A percentile compares a stretch with the other conserved stretches of the same genome.
Evolutionary conservation across 2,113 vertebrate genomes (phyloP).

Genomic region (Peromyscus leucopus): DNA sequence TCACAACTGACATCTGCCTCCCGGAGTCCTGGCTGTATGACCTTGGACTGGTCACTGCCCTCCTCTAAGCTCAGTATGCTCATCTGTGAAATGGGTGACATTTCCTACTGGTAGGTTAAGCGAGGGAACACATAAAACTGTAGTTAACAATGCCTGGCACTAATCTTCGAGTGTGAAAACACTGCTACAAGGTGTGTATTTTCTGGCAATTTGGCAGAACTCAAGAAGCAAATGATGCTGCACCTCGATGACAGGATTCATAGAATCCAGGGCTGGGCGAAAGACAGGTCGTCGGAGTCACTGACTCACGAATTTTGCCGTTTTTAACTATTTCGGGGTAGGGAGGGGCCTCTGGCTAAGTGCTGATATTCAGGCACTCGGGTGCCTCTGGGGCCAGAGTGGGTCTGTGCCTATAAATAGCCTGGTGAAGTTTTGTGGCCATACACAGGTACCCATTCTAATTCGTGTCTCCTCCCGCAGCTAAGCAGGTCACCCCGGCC

Average conservation of each 20-base stretch:
- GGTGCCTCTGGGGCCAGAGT: not conserved
- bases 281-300: conserved; percentile 65
- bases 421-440: conserved; percentile 43
- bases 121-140: not conserved
- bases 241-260: conserved; percentile 66
- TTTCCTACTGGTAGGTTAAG: not conserved
- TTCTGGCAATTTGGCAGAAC: conserved; percentile 60
- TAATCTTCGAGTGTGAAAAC: not conserved
- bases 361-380: not conserved
- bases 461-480: not conserved
- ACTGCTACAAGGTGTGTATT: not conserved
- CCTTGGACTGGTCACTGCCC: conserved; percentile 68
- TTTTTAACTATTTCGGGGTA: conserved; percentile 74
- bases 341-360: conserved; percentile 51
- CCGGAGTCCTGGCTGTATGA: not conserved
- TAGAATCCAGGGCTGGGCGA: conserved; percentile 42
- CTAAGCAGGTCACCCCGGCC: not conserved
- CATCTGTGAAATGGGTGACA: conserved; percentile 73
- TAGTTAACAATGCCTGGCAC: not conserved
- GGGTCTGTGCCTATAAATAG: conserved; percentile 47
- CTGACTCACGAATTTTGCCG: conserved; percentile 56
- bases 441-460: not conserved
- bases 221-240: conserved; percentile 67
- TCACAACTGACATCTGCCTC: not conserved
- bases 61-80: not conserved